Base-by-base conservation (phyloP, 2,888 invertebrate genomes). In the Eupsilia transversa region DNA sequence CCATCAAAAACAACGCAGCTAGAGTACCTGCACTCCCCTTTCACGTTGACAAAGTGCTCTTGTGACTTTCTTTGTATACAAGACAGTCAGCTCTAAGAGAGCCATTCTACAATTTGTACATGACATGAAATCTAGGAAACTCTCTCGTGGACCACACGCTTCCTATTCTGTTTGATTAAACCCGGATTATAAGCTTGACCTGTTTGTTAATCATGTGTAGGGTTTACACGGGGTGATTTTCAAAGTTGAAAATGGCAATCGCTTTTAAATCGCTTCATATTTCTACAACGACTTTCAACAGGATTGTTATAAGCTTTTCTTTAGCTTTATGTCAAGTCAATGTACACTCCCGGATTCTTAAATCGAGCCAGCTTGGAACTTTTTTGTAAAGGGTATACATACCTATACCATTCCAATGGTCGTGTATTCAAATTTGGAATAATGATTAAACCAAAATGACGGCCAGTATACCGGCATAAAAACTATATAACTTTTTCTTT, bases 161-260 rank as follows among this genome's bases (percentile, higher is more conserved):
- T 27, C 27, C 17, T 27, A 35, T 43, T 38, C 10, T 20, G 20
- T 61, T 59, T 33, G 52, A 27, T 61, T 66, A 17, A n/a, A 7
- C 17, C 30, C 9, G 33, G 35, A 59, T n/a, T 12, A 33, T 52
- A 52, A 38, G 12, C 52, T 9, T 41, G 7, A 33, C 35, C 14
- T 59, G 38, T 49, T 72, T 17, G 10, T 41, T 38, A 57, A n/a
- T 52, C 59, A 65, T 23, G 57, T 41, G 64, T 49, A 12, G 7
- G n/a, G 7, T 38, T 20, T 38, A 20, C 20, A 12, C 10, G 20
- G 27, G 20, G 1, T 27, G 27, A 1, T 63, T 23, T 20, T 63
- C 27, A 30, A 30, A 7, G 27, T 27, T 27, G 4, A 23, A 43
- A 30, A 12, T 63, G 12, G n/a, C n/a, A n/a, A n/a, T 12, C 3